Base-by-base conservation (phyloP, 1,140 invertebrate species). In the Megalonaias nervosa region DNA sequence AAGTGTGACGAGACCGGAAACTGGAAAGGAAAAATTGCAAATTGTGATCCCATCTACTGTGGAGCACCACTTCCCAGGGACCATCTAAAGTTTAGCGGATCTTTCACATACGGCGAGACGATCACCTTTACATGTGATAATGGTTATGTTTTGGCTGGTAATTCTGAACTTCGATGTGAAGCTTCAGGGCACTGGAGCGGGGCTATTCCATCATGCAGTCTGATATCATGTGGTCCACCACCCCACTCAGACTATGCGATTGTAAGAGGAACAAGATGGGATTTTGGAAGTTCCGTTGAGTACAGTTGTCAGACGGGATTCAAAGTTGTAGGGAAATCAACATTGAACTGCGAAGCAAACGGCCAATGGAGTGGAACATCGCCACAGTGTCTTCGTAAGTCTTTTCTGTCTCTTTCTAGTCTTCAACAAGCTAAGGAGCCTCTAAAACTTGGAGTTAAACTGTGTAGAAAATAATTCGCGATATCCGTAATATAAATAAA, bases 291-390 rank as follows among this genome's bases (percentile, higher is more conserved):
- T 1, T 89, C 88, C 1, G 95, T 97, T 69, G 91, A 92, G 19
- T 98, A 97, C 88, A 88, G 91, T 13, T 98, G 97, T 87, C 95
- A 96, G 0, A 93, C 94, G 81, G 97, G 96, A 13, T 94, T 96
- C 86, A 95, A 94, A 92, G 90, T 98, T 1, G 86, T 95, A n/a
- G 97, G 96, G 62, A 92, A 93, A 67, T 91, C 91, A 61, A 93
- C 90, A 21, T 93, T 96, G 81, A 93, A 91, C 3, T 98, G 97
- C 89, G 94, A 94, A 6, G 93, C 93, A 64, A 95, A 96, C 73
- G 96, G 96, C 12, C 95, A 94, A 86, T 98, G 97, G 97, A 97
- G 95, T 1, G 94, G 94, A 55, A 93, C 94, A 77, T 94, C 95
- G 60, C 96, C 97, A 1, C 93, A 94, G 31, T 98, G 97, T 88